Evolutionary conservation across 2,113 vertebrate species (phyloP), one percentile per base, ranked within the genome.

Genomic region (Polypterus bichir): DNA sequence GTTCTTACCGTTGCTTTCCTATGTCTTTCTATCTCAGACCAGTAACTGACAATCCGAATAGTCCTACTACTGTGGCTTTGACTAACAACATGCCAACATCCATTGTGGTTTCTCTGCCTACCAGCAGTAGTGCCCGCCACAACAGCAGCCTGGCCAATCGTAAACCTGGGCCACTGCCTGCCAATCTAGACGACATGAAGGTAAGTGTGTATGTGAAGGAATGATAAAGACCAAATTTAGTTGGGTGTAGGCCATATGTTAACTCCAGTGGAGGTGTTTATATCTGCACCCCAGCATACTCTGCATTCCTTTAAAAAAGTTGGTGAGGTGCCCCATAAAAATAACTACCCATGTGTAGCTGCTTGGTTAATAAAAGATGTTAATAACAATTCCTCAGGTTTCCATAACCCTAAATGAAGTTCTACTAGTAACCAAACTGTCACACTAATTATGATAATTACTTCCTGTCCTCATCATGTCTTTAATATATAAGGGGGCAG

Each of bases 101-200:
- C 59, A 87, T 88, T 46, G 51, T 88, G 64, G 78, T 85, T 58
- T 85, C 86, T 9, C 57, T 86, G 57, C 83, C 86, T 56, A 61
- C 77, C 4, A 73, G 77, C 59, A 81, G 73, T 53, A 77, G 86
- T 0, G 69, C 76, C 3, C 81, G 89, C 48, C 86, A 83, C 59
- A 91, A 77, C 49, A 79, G 66, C 65, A 76, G 65, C 45, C 64
- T 81, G 60, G 76, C 88, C 1, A 83, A 64, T 71, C 89, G 92
- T 68, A 97, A 91, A 67, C 90, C 88, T 3, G 93, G 93, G 48
- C 83, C 87, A 1, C 77, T 98, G 2, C 94, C 96, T 6, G 75
- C 90, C n/a, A 97, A 91, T 73, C 61, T 98, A 84, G 96, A 98
- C 48, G 96, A 98, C 68, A 79, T 97, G 83, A 98, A 98, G 94